Percentiles rank a stretch among this genome's conserved stretches.
Evolutionary conservation across 2,797 vertebrate genomes (phyloP).

Genomic region (Astyanax mexicanus): DNA sequence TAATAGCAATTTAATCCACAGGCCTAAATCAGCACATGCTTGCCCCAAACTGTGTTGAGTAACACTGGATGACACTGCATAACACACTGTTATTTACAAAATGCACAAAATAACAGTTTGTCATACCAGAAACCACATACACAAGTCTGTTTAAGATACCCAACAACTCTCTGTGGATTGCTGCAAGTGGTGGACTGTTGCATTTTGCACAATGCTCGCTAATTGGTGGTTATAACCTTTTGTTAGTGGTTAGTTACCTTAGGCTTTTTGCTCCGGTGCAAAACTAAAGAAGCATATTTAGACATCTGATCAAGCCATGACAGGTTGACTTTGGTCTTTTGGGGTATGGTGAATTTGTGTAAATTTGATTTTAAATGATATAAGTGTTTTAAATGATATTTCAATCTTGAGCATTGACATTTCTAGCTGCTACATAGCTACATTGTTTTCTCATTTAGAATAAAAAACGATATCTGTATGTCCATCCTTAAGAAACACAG

Average conservation of each 20-base stretch:
- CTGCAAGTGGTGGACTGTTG: background rate
- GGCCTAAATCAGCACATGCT: background rate
- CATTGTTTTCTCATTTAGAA: too few relatives aligned
- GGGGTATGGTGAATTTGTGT: background rate
- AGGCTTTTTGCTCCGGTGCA: background rate
- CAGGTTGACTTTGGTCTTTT: background rate
- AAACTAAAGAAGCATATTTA: background rate
- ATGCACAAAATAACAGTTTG: background rate
- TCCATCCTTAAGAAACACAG: too few relatives aligned
- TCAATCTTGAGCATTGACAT: background rate
- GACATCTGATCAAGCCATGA: background rate
- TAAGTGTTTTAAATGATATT: too few relatives aligned
- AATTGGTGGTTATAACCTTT: background rate
- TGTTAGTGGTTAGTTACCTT: background rate
- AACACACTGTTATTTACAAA: background rate
- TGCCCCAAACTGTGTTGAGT: background rate
- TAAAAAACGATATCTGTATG: too few relatives aligned
- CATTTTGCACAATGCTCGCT: too few relatives aligned
- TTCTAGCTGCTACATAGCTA: background rate
- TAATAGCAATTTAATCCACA: background rate
- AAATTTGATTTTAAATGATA: background rate
- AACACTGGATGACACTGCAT: background rate
- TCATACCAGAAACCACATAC: too few relatives aligned
- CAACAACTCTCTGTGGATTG: background rate
- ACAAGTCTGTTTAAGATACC: background rate